These are phyloP conservation scores for Hylaeus volcanicus DNA, from an alignment of 1,140 invertebrate species.

Conservation along the genomic window DNA sequence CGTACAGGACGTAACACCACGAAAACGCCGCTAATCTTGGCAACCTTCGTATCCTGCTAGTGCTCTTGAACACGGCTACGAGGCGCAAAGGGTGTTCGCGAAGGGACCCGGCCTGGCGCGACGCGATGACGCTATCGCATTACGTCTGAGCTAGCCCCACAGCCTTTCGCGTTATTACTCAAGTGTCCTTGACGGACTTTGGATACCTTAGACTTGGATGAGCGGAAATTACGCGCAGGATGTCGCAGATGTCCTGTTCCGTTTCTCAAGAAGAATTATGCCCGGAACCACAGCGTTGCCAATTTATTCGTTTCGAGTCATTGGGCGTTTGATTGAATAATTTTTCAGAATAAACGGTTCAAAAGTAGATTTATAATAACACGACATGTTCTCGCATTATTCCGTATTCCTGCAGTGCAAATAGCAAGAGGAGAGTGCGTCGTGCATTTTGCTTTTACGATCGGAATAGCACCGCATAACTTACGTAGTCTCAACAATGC, in stretches of 20 bases:
- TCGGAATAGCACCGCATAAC: too few species aligned
- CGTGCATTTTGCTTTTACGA: too few species aligned
- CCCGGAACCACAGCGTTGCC: too few species aligned
- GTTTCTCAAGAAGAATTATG: too few species aligned
- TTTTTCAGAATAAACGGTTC: too few species aligned
- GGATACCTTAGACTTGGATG: constrained; percentile 33
- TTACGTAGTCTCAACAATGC: too few species aligned
- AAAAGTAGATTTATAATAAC: too few species aligned
- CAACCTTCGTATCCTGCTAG: constrained; percentile 61
- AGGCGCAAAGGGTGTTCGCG: constrained; percentile 22
- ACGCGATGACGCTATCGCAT: constrained; percentile 50
- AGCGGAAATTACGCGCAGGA: constrained; percentile 53
- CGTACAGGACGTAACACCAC: neutral
- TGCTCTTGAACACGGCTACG: constrained; percentile 39
- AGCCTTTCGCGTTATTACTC: constrained; percentile 39
- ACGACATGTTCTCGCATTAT: too few species aligned
- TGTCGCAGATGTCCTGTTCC: constrained; percentile 1
- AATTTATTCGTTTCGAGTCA: neutral
- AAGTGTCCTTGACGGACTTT: constrained; percentile 41
- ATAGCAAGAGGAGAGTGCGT: too few species aligned
- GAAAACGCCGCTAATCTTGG: constrained; percentile 49
- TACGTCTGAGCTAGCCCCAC: constrained; percentile 26
- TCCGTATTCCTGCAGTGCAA: too few species aligned
- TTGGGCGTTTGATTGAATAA: too few species aligned
- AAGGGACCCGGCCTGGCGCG: constrained; percentile 30